Evolutionary conservation across 1,140 invertebrate species (phyloP).

Genomic region (Calosoma granatense): DNA sequence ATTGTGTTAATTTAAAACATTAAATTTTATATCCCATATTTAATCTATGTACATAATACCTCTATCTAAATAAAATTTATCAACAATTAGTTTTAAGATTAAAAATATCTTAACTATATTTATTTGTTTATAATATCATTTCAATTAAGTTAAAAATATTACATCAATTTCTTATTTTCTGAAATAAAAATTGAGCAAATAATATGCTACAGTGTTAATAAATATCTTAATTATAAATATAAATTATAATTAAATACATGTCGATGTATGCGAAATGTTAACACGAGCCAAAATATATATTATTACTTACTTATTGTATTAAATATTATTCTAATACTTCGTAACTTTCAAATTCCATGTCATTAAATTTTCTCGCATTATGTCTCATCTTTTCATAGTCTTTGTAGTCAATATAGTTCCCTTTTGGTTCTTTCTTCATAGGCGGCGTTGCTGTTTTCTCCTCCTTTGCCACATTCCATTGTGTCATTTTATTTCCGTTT

Average conservation of each 20-base stretch:
- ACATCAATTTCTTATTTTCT: background rate
- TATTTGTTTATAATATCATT: background rate
- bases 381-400: conserved; percentile 51
- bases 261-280: background rate
- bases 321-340: conserved; percentile 40
- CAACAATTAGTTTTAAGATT: background rate
- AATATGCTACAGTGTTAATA: no score
- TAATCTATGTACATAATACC: background rate
- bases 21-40: background rate
- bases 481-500: conserved; percentile 17
- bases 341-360: conserved; percentile 75
- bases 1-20: no score
- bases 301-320: background rate
- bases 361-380: conserved; percentile 22
- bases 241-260: background rate
- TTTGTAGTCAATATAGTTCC: conserved; percentile 62
- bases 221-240: no score
- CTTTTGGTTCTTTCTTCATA: conserved; percentile 24
- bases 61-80: no score
- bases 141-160: background rate
- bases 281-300: background rate
- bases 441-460: conserved; percentile 18
- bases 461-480: conserved; percentile 23
- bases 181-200: background rate
- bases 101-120: background rate